phyloP scores from a whole-genome alignment of 1,140 invertebrate species.

The Epicauta chinensis region DNA sequence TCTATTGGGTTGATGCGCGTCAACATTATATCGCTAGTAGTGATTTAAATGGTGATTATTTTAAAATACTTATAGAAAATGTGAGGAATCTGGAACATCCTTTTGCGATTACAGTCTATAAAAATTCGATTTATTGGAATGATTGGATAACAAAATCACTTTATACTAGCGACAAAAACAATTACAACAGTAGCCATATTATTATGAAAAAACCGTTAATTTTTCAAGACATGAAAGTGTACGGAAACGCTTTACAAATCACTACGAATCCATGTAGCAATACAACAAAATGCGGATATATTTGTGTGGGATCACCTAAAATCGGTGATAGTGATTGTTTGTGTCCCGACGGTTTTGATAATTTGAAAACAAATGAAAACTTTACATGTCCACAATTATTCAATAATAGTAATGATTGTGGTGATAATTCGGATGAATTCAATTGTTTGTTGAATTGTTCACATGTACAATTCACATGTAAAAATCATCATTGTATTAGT shows the following conservation, averaged over 20 bases:
- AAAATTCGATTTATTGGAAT: slow-evolving; percentile 80
- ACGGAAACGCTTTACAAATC: slow-evolving; percentile 62
- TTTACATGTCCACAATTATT: slow-evolving; percentile 59
- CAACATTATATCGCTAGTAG: slow-evolving; percentile 80
- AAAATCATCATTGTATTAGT: slow-evolving; percentile 50
- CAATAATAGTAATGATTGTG: slow-evolving; percentile 64
- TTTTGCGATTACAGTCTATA: slow-evolving; percentile 78
- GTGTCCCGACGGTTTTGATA: slow-evolving; percentile 71
- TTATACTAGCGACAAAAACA: slow-evolving; percentile 69
- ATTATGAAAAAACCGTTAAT: slow-evolving; percentile 56
- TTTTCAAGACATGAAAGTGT: slow-evolving; percentile 81
- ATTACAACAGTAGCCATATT: slow-evolving; percentile 49
- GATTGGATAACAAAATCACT: slow-evolving; percentile 78
- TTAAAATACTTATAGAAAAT: slow-evolving; percentile 61
- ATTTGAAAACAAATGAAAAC: slow-evolving; percentile 51
- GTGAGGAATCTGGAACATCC: slow-evolving; percentile 69
- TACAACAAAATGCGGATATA: slow-evolving; percentile 52
- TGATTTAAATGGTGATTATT: slow-evolving; percentile 73
- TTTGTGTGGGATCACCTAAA: slow-evolving; percentile 69
- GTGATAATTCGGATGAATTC: slow-evolving; percentile 70
- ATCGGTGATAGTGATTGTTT: slow-evolving; percentile 55
- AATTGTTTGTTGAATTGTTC: slow-evolving; percentile 65
- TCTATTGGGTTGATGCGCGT: slow-evolving; percentile 84
- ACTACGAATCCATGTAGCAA: slow-evolving; percentile 61
- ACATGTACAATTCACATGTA: slow-evolving; percentile 62